Evolutionary conservation across 2,113 vertebrate genomes (phyloP).

Genomic region (Cricetomys ansorgei): DNA sequence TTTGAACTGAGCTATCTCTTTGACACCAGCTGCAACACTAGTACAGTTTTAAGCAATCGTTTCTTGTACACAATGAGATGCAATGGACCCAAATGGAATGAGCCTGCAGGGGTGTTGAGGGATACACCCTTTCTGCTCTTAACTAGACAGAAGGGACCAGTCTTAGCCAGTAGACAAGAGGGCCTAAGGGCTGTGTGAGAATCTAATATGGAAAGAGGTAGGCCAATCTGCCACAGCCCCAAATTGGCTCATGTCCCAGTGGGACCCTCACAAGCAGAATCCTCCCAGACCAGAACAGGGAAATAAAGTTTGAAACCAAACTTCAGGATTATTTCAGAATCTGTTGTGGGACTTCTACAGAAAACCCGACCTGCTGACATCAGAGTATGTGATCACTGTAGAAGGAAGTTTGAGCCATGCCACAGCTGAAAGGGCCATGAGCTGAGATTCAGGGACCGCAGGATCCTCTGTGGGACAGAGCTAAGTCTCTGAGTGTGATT

Average conservation of each 20-base stretch:
- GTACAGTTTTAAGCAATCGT: not conserved
- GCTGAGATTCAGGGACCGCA: not conserved
- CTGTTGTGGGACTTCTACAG: not conserved
- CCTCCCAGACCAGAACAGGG: not conserved
- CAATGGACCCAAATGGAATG: not conserved
- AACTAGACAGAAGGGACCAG: not conserved
- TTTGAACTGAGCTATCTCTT: not conserved
- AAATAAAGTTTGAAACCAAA: not conserved
- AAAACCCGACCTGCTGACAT: not conserved
- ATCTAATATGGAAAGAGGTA: not conserved
- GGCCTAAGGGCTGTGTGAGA: not conserved
- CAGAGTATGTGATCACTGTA: not conserved
- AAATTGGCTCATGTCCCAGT: not conserved
- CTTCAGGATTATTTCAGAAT: not conserved
- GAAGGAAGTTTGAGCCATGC: too few species aligned
- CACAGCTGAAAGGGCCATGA: not conserved
- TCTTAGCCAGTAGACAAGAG: not conserved
- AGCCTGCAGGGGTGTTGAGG: not conserved
- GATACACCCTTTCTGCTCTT: not conserved
- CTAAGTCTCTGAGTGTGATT: not conserved
- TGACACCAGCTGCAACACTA: too few species aligned
- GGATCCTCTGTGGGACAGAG: not conserved
- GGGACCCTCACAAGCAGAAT: not conserved
- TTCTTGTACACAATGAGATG: not conserved
- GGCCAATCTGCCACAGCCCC: not conserved